Base-by-base conservation (phyloP, 2,113 vertebrate genomes). In the Sturnus vulgaris region DNA sequence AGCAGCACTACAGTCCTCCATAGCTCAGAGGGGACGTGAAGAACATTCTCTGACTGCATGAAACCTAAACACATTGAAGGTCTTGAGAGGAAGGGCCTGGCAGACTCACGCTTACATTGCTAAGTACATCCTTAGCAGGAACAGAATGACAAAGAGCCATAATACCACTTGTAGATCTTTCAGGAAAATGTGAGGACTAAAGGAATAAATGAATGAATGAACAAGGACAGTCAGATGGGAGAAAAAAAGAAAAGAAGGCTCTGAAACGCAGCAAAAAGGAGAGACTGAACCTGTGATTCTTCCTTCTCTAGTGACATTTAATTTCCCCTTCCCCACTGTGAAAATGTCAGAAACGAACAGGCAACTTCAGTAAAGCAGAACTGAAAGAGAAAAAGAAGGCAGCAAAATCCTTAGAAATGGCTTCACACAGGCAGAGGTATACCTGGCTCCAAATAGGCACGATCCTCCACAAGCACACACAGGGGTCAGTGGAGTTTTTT, bases 401-500 rank as follows among this genome's bases (percentile, higher is more conserved):
- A 81, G 60, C 17, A 69, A 66, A 86, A 49, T 60, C 69, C 68
- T 92, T 56, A 88, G 76, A 90, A 92, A 60, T 53, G 44, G 71
- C 72, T 95, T 90, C 64, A 35, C 47, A 30, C 64, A 44, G 69
- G 47, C 46, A 83, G 44, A 80, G 33, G 23, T 60, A 33, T n/a
- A 40, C 10, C 56, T 0, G 0, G 40, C 37, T 27, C 37, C 0
- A 0, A 59, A 50, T 1, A 81, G 52, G 60, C 2, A 0, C 0
- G 0, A 49, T 83, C 31, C 46, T 68, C 35, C 76, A 76, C 53
- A 82, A 55, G 80, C 22, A 82, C 60, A 86, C 11, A 0, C 19
- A 40, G 50, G 52, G 46, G 5, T 56, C 81, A 83, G 72, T 3
- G 1, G 15, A 12, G 6, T n/a, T 52, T 81, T 83, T 73, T 63